Base-by-base conservation (phyloP, 2,113 vertebrate species). In the Pedetes capensis region DNA sequence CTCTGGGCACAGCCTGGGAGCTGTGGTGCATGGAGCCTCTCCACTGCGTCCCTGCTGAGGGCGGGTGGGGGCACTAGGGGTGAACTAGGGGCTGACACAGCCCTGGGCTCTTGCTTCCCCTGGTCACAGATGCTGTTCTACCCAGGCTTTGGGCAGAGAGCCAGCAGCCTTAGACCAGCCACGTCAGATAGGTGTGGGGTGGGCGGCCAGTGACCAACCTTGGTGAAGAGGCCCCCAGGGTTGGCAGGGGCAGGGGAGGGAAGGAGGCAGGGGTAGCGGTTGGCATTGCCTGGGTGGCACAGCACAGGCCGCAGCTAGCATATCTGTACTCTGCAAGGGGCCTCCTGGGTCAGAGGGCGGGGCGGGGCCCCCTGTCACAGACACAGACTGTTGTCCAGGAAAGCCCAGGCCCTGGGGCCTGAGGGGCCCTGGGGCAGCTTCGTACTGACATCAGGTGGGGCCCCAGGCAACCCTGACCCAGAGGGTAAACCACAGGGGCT, bases 201-300 rank as follows among this genome's bases (percentile, higher is more conserved):
- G n/a, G n/a, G n/a, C n/a, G n/a, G n/a, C n/a, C n/a, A n/a, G n/a
- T n/a, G n/a, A n/a, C n/a, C n/a, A n/a, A n/a, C n/a, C n/a, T n/a
- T n/a, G n/a, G n/a, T n/a, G 71, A 82, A 57, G 72, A 11, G 71
- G 29, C 72, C 51, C 2, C 47, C 5, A 0, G 66, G 18, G 55
- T 49, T 63, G 57, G 32, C 87, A 74, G 39, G 0, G 22, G 84
- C 80, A 84, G 93, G 81, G 2, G 92, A 91, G 96, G 74, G 37
- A 39, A 17, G 4, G 37, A 37, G 37, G 51, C 68, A 6, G 78
- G 66, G 95, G 93, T n/a, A n/a, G n/a, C n/a, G 53, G 12, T 92
- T 79, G 84, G 91, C 4, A 74, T 96, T 96, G 18, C 97, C 95
- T 95, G 74, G 96, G 97, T 96, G 97, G 97, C 53, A 1, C 10